Conservation (phyloP, 2,113 vertebrate species). For the Limnothrissa miodon region DNA sequence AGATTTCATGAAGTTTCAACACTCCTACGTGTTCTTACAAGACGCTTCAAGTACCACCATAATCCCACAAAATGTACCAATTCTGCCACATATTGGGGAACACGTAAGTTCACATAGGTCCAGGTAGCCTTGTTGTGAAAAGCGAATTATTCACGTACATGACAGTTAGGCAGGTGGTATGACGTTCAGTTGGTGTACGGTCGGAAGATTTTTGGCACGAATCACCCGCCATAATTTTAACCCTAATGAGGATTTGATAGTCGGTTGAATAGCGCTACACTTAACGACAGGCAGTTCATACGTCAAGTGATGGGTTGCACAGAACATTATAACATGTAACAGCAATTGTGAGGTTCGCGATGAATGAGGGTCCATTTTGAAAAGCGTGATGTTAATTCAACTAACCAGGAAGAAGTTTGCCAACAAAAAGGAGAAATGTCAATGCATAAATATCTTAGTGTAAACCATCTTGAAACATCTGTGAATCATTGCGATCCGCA, state of each 20-base stretch:
- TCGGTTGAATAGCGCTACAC: not conserved
- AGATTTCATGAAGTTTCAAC: too few relatives aligned
- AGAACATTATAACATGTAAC: not conserved
- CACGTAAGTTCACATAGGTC: too few relatives aligned
- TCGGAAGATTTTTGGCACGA: too few relatives aligned
- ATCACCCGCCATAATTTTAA: too few relatives aligned
- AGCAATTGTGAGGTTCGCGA: not conserved
- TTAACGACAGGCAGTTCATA: not conserved
- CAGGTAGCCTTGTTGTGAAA: too few relatives aligned
- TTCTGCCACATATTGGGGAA: too few relatives aligned
- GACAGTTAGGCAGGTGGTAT: too few relatives aligned
- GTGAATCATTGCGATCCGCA: not conserved
- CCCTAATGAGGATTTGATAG: not conserved
- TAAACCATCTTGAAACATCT: not conserved
- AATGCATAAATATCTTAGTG: not conserved
- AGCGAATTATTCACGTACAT: too few relatives aligned
- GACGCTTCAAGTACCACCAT: too few relatives aligned
- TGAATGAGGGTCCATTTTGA: not conserved
- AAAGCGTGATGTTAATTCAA: not conserved
- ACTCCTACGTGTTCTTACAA: too few relatives aligned
- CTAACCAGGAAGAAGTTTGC: not conserved
- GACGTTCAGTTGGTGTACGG: too few relatives aligned
- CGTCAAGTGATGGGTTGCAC: not conserved
- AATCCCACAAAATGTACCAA: too few relatives aligned
- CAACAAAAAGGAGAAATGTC: not conserved